A percentile compares a stretch with the other conserved stretches of the same genome.
Evolutionary conservation across 2,113 vertebrate species (phyloP).

Genomic region (Polypterus bichir): DNA sequence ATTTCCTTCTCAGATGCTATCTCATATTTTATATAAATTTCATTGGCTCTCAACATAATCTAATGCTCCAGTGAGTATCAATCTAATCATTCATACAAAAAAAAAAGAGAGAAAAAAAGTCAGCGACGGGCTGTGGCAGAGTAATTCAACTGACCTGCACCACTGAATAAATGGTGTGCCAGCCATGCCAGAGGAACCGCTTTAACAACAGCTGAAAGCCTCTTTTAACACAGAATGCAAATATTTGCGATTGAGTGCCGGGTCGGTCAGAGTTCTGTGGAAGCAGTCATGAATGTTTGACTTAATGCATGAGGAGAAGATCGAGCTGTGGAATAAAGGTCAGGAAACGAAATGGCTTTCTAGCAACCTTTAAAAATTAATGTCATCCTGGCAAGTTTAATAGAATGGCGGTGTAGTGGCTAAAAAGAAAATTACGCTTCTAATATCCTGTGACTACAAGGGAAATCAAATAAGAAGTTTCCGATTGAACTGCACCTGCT

Average conservation of each 20-base stretch:
- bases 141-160: no score
- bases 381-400: constrained; percentile 17
- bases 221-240: constrained; percentile 1
- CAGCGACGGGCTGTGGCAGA: no score
- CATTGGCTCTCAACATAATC: no score
- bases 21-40: no score
- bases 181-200: no score
- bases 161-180: no score
- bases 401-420: constrained; percentile 16
- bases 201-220: not conserved
- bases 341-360: constrained; percentile 15
- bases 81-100: no score
- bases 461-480: constrained; percentile 10
- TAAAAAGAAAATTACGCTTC: constrained; percentile 14
- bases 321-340: constrained; percentile 8
- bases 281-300: not conserved
- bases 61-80: no score
- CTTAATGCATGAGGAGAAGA: not conserved
- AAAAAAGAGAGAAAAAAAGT: no score
- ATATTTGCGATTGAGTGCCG: not conserved
- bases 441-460: constrained; percentile 9
- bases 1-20: no score
- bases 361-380: constrained; percentile 16
- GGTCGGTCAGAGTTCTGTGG: not conserved
- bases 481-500: constrained; percentile 22